phyloP scores from a whole-genome alignment of 2,113 vertebrate genomes.

The Phrynosoma blainvillii region DNA sequence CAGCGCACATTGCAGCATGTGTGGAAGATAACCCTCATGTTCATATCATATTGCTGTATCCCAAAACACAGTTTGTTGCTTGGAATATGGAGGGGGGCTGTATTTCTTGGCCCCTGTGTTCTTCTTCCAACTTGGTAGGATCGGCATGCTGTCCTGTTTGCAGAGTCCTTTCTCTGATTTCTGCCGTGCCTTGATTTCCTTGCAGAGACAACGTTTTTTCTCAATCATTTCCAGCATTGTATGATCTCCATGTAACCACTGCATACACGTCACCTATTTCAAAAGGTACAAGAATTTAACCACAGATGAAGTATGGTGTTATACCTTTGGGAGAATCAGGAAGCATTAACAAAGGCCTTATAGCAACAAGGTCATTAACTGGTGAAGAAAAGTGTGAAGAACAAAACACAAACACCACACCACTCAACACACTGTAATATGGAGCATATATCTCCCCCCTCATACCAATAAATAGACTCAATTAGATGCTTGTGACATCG shows the following conservation, averaged over 20 bases:
- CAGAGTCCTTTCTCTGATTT: conserved; percentile 92
- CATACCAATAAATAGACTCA: conserved; percentile 33
- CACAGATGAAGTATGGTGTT: not conserved
- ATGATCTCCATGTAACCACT: conserved; percentile 92
- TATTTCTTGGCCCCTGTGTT: conserved; percentile 89
- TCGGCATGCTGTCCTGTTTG: conserved; percentile 97
- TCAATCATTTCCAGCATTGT: conserved; percentile 99
- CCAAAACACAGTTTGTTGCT: conserved; percentile 93
- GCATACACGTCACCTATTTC: conserved; percentile 86
- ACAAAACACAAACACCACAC: conserved; percentile 16
- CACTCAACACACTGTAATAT: conserved; percentile 10
- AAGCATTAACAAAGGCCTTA: conserved; percentile 26
- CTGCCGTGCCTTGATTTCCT: conserved; percentile 94
- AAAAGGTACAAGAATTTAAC: conserved; percentile 56
- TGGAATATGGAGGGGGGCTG: conserved; percentile 91
- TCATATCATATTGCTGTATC: conserved; percentile 93
- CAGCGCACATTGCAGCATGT: conserved; percentile 37
- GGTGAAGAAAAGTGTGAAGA: conserved; percentile 1
- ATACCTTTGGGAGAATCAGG: conserved; percentile 25
- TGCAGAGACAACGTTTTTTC: conserved; percentile 94
- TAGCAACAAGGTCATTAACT: not conserved
- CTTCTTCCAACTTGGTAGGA: conserved; percentile 95
- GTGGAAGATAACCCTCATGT: conserved; percentile 35
- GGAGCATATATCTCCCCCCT: not conserved
- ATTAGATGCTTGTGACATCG: not conserved